Evolutionary conservation across 2,888 invertebrate species (phyloP), one percentile per base, ranked within the genome.

Genomic region (Drosophila hamatofila): DNA sequence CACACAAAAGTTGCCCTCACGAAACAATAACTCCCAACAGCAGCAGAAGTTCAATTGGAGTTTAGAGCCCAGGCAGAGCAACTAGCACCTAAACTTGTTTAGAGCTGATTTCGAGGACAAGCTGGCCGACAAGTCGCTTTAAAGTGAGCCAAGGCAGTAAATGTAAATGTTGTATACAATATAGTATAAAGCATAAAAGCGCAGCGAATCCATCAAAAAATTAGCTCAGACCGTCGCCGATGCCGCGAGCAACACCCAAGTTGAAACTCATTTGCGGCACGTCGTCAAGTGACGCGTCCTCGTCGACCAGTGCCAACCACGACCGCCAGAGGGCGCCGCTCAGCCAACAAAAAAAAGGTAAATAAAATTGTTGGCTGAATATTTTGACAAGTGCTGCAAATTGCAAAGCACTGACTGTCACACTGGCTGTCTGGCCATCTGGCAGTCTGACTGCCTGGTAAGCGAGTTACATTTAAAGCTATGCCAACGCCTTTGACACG

Each of bases 401-500:
- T 75, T 68, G 78, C 54, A 21, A 49, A 54, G 3, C 64, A 52
- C 68, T 69, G 71, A 55, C 73, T 51, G 58, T 27, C 71, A 23
- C 7, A 12, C n/a, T 12, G 27, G 0, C 46, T 5, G 27, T n/a
- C 48, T 5, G 27, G 1, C 48, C 7, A 8, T 2, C 44, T 27
- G 27, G 1, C n/a, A 4, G 46, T 2, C 23, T 9, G 44, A 1
- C 25, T n/a, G 25, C 2, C 27, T n/a, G 11, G n/a, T 64, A 62
- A 80, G 75, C 68, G 75, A 83, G 74, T 73, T 78, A 75, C 74
- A 78, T 67, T 83, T 83, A 85, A 81, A 85, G 83, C 83, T 72
- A 78, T 64, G 86, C 83, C 78, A 62, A 67, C 83, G 83, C 83
- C 77, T 85, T 81, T 83, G 81, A 83, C 83, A 83, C 74, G 86